Evolutionary conservation across 1,140 invertebrate genomes (phyloP).

Genomic region (Drosophila murphyi): DNA sequence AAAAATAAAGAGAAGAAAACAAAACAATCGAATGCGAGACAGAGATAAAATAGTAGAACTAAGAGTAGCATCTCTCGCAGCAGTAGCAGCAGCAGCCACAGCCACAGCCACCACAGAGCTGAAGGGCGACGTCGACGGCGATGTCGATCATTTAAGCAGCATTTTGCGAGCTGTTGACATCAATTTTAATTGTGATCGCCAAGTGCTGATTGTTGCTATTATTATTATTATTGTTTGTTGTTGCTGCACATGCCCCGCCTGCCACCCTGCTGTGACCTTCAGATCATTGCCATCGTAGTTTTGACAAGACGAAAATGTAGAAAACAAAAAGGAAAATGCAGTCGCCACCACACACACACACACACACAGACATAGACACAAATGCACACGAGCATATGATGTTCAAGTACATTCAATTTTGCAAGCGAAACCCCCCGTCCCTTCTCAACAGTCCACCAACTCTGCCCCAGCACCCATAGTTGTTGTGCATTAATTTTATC

Average conservation of each 20-base stretch:
- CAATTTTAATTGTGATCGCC: conserved; percentile 74
- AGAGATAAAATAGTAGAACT: conserved; percentile 4
- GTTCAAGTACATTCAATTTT: conserved; percentile 55
- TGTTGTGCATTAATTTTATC: conserved; percentile 73
- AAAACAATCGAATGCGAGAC: conserved; percentile 22
- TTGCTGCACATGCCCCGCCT: neutral
- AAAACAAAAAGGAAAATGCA: conserved; percentile 35
- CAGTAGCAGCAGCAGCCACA: neutral
- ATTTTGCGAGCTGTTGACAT: conserved; percentile 74
- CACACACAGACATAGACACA: neutral
- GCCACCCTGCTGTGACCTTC: conserved; percentile 42
- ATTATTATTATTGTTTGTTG: conserved; percentile 31
- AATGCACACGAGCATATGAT: conserved; percentile 28
- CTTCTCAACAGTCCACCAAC: neutral
- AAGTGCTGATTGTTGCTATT: conserved; percentile 39
- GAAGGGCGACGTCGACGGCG: conserved; percentile 3
- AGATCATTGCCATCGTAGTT: conserved; percentile 56
- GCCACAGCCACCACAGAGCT: neutral
- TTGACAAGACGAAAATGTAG: conserved; percentile 49
- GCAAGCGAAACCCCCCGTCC: too few species aligned
- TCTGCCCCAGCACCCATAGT: neutral
- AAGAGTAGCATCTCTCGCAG: conserved; percentile 3
- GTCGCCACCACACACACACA: neutral
- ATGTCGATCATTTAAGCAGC: conserved; percentile 58
- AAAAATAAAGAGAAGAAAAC: conserved; percentile 5